Percentiles rank a stretch among this genome's conserved stretches.
Evolutionary conservation across 2,113 vertebrate species (phyloP).

Genomic region (Pelusios castaneus): DNA sequence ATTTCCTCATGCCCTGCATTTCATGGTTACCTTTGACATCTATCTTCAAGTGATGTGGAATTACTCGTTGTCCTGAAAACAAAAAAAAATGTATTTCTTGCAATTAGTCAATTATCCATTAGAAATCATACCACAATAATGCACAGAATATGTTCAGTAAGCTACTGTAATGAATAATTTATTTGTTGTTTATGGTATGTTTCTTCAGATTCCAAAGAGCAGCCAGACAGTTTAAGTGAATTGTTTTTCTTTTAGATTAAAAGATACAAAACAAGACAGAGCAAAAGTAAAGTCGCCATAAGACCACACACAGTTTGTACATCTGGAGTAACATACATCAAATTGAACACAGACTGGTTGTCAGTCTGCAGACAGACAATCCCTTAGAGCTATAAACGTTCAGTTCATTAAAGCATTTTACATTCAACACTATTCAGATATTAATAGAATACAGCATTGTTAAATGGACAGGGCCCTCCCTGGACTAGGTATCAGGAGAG

Average conservation of each 20-base stretch:
- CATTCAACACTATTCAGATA: background rate
- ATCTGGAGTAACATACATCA: background rate
- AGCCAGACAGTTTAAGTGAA: background rate
- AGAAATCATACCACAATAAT: background rate
- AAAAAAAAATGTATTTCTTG: background rate
- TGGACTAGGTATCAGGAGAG: background rate
- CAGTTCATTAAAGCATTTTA: background rate
- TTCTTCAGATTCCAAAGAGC: background rate
- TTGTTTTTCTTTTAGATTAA: background rate
- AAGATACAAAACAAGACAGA: background rate
- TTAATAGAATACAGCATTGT: background rate
- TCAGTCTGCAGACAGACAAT: background rate
- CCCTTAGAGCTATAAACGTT: background rate
- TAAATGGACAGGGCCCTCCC: background rate
- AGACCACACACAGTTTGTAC: background rate
- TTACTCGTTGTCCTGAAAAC: background rate
- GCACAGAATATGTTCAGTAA: background rate
- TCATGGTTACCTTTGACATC: background rate
- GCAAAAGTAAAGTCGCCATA: background rate
- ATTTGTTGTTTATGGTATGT: background rate
- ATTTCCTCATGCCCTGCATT: background rate
- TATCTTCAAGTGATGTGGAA: background rate
- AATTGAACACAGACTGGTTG: rapidly evolving
- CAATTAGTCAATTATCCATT: background rate
- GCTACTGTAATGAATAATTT: background rate